Conservation (phyloP, 2,113 vertebrate species). For the Pluvianellus socialis region DNA sequence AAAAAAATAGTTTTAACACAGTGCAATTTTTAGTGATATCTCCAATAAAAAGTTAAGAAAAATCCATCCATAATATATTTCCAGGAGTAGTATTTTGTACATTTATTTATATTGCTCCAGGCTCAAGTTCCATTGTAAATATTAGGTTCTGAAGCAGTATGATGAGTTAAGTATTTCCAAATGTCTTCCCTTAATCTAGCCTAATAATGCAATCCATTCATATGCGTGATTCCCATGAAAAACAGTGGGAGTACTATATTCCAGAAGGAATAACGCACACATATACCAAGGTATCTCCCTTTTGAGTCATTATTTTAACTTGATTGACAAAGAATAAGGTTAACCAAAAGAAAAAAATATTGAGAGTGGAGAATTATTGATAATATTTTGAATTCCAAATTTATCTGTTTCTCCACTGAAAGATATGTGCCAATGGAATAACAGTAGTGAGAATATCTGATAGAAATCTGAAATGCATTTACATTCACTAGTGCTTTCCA, state of each 20-base stretch:
- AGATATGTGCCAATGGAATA: neutral
- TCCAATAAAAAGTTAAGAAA: neutral
- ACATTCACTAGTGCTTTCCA: neutral
- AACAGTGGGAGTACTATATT: neutral
- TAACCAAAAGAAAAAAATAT: neutral
- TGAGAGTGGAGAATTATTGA: neutral
- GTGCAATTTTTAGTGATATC: neutral
- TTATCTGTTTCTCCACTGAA: neutral
- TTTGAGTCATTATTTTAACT: conserved; percentile 1
- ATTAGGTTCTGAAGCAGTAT: neutral
- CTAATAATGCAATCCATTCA: neutral
- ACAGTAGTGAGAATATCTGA: neutral
- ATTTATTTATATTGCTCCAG: neutral
- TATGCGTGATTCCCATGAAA: neutral
- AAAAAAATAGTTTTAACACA: neutral
- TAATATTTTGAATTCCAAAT: neutral
- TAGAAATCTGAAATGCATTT: conserved; percentile 1
- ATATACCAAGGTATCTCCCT: neutral
- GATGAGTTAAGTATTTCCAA: conserved; percentile 21
- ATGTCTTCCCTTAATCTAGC: neutral
- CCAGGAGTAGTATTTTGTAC: neutral
- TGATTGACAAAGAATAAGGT: neutral
- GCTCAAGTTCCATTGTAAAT: neutral
- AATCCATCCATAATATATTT: neutral
- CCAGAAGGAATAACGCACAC: neutral